Percentiles rank a stretch among this genome's conserved stretches.
Evolutionary conservation across 2,888 invertebrate species (phyloP).

Genomic region (Yponomeuta malinellus): DNA sequence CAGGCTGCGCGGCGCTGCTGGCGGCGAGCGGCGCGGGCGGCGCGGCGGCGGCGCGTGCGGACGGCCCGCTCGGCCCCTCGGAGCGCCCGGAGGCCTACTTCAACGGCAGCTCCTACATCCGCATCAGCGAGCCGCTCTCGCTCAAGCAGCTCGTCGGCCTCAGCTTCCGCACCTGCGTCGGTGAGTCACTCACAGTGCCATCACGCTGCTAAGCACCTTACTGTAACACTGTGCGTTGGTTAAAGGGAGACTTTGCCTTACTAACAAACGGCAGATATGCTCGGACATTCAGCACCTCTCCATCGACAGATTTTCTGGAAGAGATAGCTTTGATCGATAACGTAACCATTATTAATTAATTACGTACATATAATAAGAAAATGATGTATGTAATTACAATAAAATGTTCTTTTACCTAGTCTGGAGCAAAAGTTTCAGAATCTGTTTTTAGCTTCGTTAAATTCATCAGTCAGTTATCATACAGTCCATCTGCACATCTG

Average conservation of each 20-base stretch:
- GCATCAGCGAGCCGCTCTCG: conserved; percentile 82
- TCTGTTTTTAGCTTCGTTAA: too few relatives aligned
- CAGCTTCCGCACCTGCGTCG: conserved; percentile 87
- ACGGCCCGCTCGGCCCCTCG: conserved; percentile 68
- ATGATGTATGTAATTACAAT: too few relatives aligned
- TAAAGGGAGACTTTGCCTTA: too few relatives aligned
- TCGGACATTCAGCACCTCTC: too few relatives aligned
- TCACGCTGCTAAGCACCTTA: background rate
- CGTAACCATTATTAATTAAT: too few relatives aligned
- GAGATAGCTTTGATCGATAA: too few relatives aligned
- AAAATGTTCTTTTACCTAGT: too few relatives aligned
- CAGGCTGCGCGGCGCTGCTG: conserved; percentile 21
- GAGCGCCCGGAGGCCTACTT: conserved; percentile 87
- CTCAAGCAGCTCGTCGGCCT: conserved; percentile 88
- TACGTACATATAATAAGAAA: too few relatives aligned
- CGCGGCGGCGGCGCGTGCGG: conserved; percentile 28
- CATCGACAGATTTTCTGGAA: too few relatives aligned
- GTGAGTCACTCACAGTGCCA: conserved; percentile 52
- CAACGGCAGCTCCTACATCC: conserved; percentile 86
- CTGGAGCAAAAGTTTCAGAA: too few relatives aligned
- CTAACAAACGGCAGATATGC: background rate
- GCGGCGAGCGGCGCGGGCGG: conserved; percentile 22
- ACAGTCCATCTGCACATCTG: too few relatives aligned
- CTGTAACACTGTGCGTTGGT: background rate
- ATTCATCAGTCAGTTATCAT: too few relatives aligned